Evolutionary conservation across 2,113 vertebrate species (phyloP), one percentile per base, ranked within the genome.

Genomic region (Halcyon malimbica): DNA sequence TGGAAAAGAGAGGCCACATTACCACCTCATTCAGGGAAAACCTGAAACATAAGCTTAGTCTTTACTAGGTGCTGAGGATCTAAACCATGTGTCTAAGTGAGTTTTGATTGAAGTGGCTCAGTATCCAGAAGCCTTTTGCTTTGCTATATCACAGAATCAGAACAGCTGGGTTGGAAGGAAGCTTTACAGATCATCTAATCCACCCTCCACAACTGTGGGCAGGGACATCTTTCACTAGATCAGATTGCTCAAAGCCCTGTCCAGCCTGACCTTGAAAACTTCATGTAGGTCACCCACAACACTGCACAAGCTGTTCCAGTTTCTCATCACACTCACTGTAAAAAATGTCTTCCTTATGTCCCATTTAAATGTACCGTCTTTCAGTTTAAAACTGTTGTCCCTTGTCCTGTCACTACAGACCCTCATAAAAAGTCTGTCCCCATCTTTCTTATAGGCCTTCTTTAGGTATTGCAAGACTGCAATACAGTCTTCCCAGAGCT

Each of bases 131-230:
- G 37, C 13, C 6, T 5, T 65, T 59, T 71, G 33, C 12, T 79
- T 70, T 92, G 33, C 12, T 11, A 0, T 46, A 19, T n/a, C 16
- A 7, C 12, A 28, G 65, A 75, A 15, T 70, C 14, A 17, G 13
- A 63, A 56, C 51, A 20, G 5, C 53, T 62, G 33, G 10, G 5
- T 78, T 86, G 41, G 51, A 85, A 93, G 11, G 33, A 76, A 26
- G 13, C 41, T 48, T 57, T 57, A 51, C 75, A 57, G 14, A 12
- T 83, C 41, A 23, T 56, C 26, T 59, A 25, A 24, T 46, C 67
- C 41, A 39, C 1, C 0, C 1, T 13, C 9, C 16, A 9, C 11
- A 71, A 13, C 9, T 56, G 15, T 68, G 73, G 25, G 16, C 2
- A 4, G 12, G 63, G 39, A 17, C 28, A 26, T 46, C 59, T 67